phyloP scores from a whole-genome alignment of 2,888 invertebrate genomes.

The Brassicogethes aeneus region DNA sequence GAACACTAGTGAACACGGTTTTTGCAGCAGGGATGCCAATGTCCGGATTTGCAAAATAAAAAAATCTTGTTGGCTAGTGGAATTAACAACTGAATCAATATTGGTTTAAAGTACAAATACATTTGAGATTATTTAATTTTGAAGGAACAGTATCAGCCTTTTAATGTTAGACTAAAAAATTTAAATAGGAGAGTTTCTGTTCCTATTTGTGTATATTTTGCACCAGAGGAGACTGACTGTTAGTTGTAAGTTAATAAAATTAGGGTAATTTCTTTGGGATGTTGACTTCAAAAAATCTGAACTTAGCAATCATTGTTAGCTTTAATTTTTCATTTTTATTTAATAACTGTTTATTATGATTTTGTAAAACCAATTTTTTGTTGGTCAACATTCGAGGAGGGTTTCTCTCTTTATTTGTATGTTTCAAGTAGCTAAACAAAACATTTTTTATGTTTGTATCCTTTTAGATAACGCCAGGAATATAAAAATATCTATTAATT shows the following conservation, averaged over 20 bases:
- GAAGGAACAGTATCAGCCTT: neutral
- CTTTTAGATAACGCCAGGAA: too few species aligned
- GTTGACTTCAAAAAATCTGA: neutral
- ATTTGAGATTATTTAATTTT: constrained; percentile 1
- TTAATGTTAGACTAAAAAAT: too few species aligned
- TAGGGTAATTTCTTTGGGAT: neutral
- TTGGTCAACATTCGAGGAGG: neutral
- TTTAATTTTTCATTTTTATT: too few species aligned
- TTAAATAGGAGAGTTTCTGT: constrained; percentile 17
- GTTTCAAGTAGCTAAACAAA: neutral
- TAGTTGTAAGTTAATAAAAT: constrained; percentile 11
- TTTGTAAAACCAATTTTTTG: neutral
- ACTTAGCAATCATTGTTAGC: neutral
- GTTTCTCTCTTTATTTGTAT: neutral
- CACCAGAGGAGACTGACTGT: constrained; percentile 28
- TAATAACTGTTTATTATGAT: too few species aligned
- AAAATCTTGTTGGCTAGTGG: neutral
- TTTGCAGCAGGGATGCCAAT: too few species aligned
- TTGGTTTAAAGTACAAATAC: too few species aligned
- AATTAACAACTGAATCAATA: neutral
- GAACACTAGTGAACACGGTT: too few species aligned
- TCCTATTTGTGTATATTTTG: constrained; percentile 19
- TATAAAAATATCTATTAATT: too few species aligned
- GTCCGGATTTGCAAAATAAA: too few species aligned
- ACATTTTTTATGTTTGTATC: too few species aligned